phyloP scores from a whole-genome alignment of 2,797 vertebrate species.

The Karalla daura region DNA sequence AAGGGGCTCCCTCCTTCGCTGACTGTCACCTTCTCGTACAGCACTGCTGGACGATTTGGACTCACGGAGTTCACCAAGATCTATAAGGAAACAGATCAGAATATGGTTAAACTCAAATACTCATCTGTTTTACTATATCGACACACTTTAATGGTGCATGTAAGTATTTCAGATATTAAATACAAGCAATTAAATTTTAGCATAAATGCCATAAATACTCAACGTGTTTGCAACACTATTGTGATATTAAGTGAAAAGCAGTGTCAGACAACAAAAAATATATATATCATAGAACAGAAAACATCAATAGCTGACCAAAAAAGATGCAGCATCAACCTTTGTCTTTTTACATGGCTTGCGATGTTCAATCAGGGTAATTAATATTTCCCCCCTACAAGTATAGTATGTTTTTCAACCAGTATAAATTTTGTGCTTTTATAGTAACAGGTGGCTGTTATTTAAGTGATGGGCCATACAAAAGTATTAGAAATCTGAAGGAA shows the following conservation, averaged over 20 bases:
- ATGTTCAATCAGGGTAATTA: background rate
- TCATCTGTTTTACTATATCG: background rate
- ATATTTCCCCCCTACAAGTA: background rate
- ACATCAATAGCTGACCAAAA: no score
- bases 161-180: background rate
- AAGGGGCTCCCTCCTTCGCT: slow-evolving; percentile 89
- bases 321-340: no score
- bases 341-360: no score
- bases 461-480: slow-evolving; percentile 7
- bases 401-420: background rate
- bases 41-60: slow-evolving; percentile 80
- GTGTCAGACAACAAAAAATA: no score
- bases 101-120: slow-evolving; percentile 2
- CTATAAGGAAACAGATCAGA: slow-evolving; percentile 68
- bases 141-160: background rate
- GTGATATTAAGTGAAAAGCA: no score
- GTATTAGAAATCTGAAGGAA: slow-evolving; percentile 12
- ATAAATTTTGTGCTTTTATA: slow-evolving; percentile 4
- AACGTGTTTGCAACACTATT: no score
- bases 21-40: slow-evolving; percentile 93
- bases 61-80: slow-evolving; percentile 91
- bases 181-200: no score
- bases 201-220: no score
- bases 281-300: no score
- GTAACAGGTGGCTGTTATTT: slow-evolving; percentile 41